phyloP scores from a whole-genome alignment of 2,888 invertebrate species.

The Pyrochroa serraticornis region DNA sequence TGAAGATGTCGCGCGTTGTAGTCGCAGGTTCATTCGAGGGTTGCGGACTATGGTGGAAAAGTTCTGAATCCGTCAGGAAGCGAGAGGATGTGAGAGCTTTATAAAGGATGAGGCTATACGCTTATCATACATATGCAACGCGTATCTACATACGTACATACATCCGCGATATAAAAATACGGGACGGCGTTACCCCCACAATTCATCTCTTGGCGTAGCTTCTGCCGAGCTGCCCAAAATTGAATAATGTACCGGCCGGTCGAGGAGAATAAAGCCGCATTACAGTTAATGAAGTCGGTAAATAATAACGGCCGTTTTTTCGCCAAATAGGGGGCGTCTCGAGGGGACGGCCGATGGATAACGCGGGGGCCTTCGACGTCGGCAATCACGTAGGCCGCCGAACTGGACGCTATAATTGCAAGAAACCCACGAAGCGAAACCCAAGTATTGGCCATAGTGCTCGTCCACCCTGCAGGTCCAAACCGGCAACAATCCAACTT shows the following conservation, averaged over 20 bases:
- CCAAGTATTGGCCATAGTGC: no score
- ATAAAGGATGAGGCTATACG: constrained; percentile 51
- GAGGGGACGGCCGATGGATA: constrained; percentile 7
- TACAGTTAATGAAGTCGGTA: constrained; percentile 52
- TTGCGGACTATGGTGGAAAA: constrained; percentile 8
- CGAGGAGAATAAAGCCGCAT: constrained; percentile 42
- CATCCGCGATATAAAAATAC: constrained; percentile 54
- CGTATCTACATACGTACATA: constrained; percentile 55
- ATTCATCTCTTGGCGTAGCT: constrained; percentile 44
- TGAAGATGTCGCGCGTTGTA: no score
- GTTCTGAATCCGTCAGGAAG: neutral
- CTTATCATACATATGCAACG: constrained; percentile 58
- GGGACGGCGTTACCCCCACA: constrained; percentile 46
- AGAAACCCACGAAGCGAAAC: no score
- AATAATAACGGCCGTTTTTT: constrained; percentile 17
- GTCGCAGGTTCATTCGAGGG: no score
- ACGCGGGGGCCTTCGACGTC: constrained; percentile 10
- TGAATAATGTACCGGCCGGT: constrained; percentile 19
- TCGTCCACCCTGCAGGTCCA: no score
- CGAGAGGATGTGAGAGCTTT: constrained; percentile 41
- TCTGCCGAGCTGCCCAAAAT: constrained; percentile 16
- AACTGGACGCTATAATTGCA: no score
- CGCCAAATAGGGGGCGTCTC: constrained; percentile 11
- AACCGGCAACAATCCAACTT: no score
- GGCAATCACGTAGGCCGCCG: no score